Conservation (phyloP, 2,797 vertebrate genomes). For the Rhabdomys pumilio region DNA sequence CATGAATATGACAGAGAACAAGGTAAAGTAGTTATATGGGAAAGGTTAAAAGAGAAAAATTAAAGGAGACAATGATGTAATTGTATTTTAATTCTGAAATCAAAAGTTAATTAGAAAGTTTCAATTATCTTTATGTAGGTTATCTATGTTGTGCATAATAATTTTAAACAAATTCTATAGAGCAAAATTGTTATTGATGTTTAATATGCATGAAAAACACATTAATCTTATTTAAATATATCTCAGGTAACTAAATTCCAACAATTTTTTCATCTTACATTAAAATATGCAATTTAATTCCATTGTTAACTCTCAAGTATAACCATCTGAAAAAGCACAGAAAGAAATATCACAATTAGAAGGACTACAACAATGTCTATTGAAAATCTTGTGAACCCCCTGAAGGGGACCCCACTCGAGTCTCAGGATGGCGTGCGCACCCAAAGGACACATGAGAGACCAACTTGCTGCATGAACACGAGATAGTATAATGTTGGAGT, state of each 20-base stretch:
- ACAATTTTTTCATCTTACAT: neutral
- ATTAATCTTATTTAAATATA: neutral
- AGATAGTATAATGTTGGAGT: too few species aligned
- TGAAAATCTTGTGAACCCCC: too few species aligned
- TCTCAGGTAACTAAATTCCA: neutral
- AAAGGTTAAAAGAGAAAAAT: neutral
- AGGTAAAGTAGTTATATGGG: neutral
- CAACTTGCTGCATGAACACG: too few species aligned
- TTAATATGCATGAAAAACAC: neutral
- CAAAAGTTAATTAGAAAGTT: neutral
- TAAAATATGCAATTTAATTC: neutral
- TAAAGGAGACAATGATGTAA: neutral
- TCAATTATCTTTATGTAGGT: neutral
- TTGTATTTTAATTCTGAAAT: neutral
- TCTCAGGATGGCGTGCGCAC: too few species aligned
- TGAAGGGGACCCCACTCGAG: too few species aligned
- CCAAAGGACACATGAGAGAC: too few species aligned
- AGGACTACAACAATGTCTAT: neutral
- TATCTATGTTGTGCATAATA: neutral
- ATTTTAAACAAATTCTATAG: slow-evolving; percentile 12
- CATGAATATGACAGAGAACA: neutral
- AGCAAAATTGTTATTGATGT: neutral
- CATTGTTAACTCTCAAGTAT: neutral
- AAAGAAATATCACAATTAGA: neutral
- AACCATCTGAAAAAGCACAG: neutral